Evolutionary conservation across 53 echinoderm and acorn worm genomes (phyloP), one percentile per base, ranked within the genome.

Genomic region (Zoroaster sp.): DNA sequence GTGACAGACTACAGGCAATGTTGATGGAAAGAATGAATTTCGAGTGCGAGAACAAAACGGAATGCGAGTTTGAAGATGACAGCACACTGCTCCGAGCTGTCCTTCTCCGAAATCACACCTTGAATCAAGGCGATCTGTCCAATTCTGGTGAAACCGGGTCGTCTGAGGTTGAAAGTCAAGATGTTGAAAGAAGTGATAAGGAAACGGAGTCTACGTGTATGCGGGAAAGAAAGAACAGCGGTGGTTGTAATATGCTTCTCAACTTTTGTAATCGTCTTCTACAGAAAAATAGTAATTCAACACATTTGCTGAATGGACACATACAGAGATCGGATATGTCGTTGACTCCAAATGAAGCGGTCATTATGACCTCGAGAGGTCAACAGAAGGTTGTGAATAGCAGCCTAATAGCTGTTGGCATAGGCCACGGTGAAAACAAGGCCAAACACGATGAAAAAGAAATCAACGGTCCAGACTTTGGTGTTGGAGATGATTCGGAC

Each of bases 301-400:
- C 41, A 6, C 30, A 76, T 15, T 59, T 9, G 25, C 3, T 59
- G 63, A 45, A 76, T 32, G 49, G 25, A 12, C 32, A 76, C 14
- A 42, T 1, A 55, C 43, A 30, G 42, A 38, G 30, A 42, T 66
- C 41, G 14, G 28, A 67, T 38, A 25, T 66, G 42, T 35, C 18
- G 0, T 9, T 66, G 23, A 66, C 45, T 5, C 81, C 81, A 10
- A 66, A 23, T 17, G 42, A 41, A 18, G 81, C 65, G 35, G 81
- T 81, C 32, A 67, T 81, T 15, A 81, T 81, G 81, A 81, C 81
- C 30, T 81, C 81, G 20, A 66, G 81, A 25, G 81, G 81, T 45
- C 81, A 68, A 39, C 81, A 41, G 43, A 67, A 66, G 66, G 40
- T 81, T 40, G 67, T 81, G 17, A 81, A 66, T 30, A 81, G 68